Conservation (phyloP, 2,113 vertebrate species). For the Martes martes region DNA sequence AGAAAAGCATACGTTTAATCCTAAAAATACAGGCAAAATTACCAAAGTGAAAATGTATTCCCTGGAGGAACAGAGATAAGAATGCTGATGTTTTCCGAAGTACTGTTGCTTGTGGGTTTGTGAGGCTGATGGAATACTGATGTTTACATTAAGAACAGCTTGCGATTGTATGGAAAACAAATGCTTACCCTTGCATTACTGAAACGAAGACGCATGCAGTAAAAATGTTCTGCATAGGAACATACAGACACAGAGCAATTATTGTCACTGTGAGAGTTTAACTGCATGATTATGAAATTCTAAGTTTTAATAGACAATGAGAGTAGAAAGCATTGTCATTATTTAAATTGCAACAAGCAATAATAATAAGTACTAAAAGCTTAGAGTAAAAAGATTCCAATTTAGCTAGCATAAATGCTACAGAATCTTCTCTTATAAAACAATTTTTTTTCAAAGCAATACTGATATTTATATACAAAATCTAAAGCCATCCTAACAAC, state of each 20-base stretch:
- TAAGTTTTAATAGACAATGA: slow-evolving; percentile 44
- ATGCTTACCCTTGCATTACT: slow-evolving; percentile 45
- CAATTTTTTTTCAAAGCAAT: slow-evolving; percentile 6
- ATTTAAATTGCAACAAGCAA: slow-evolving; percentile 51
- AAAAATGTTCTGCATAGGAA: slow-evolving; percentile 33
- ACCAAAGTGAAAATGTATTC: slow-evolving; percentile 51
- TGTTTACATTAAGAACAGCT: slow-evolving; percentile 55
- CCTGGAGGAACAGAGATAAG: slow-evolving; percentile 52
- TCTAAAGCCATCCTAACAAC: neutral
- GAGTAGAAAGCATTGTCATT: slow-evolving; percentile 6
- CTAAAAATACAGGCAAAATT: slow-evolving; percentile 65
- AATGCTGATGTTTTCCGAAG: slow-evolving; percentile 23
- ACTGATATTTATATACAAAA: neutral
- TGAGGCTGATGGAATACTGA: slow-evolving; percentile 51
- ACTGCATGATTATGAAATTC: slow-evolving; percentile 41
- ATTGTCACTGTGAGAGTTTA: slow-evolving; percentile 30
- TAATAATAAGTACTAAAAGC: slow-evolving; percentile 50
- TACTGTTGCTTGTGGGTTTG: slow-evolving; percentile 23
- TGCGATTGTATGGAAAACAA: slow-evolving; percentile 47
- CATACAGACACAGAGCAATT: slow-evolving; percentile 20
- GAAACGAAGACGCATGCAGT: slow-evolving; percentile 41
- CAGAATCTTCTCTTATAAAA: neutral
- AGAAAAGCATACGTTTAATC: slow-evolving; percentile 57
- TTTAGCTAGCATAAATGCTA: slow-evolving; percentile 6
- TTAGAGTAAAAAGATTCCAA: slow-evolving; percentile 6